phyloP scores from a whole-genome alignment of 1,140 invertebrate genomes.

The Penaeus indicus region DNA sequence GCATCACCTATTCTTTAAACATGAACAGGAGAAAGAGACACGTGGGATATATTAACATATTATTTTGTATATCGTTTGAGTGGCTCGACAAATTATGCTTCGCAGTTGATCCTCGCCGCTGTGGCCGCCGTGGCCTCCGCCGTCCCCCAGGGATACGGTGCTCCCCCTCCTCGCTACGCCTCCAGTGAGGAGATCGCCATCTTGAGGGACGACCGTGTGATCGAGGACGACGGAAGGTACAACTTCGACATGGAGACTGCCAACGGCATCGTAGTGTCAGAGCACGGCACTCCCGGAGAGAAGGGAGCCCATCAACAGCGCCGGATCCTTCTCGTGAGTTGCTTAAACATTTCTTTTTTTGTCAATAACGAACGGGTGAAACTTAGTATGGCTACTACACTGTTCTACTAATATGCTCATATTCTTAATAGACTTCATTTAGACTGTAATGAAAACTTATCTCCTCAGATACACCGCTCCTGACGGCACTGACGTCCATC shows the following conservation, averaged over 20 bases:
- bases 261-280: conserved; percentile 40
- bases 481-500: conserved; percentile 14
- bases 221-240: conserved; percentile 51
- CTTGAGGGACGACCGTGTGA: conserved; percentile 42
- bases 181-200: background rate
- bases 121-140: conserved; percentile 37
- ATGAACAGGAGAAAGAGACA: too few relatives aligned
- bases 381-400: too few relatives aligned
- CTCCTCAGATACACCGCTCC: conserved; percentile 37
- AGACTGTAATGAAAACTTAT: background rate
- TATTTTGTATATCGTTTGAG: too few relatives aligned
- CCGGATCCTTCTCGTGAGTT: conserved; percentile 30
- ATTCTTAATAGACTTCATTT: too few relatives aligned
- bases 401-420: too few relatives aligned
- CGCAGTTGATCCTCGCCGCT: conserved; percentile 43
- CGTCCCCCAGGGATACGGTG: conserved; percentile 7
- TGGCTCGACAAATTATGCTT: too few relatives aligned
- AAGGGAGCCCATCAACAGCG: conserved; percentile 26
- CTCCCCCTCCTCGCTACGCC: background rate
- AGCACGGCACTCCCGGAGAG: conserved; percentile 15
- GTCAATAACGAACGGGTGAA: too few relatives aligned
- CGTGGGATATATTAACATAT: too few relatives aligned
- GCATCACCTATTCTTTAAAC: too few relatives aligned
- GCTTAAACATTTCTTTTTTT: too few relatives aligned
- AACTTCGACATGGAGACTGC: conserved; percentile 41